phyloP scores from a whole-genome alignment of 2,113 vertebrate species.

The Promerops cafer region DNA sequence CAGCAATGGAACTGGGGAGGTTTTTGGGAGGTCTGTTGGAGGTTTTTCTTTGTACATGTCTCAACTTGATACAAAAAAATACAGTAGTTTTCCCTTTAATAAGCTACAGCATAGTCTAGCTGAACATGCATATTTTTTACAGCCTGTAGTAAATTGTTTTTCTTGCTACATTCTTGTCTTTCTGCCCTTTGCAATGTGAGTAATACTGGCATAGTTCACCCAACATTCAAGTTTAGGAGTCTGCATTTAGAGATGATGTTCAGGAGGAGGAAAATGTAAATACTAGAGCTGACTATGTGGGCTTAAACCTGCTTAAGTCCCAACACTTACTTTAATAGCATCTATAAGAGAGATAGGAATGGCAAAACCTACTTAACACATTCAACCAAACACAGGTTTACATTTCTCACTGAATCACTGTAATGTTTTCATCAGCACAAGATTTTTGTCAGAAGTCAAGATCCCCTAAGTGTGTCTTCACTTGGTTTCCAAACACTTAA shows the following conservation, averaged over 20 bases:
- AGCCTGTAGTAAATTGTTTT: constrained; percentile 39
- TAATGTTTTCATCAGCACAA: neutral
- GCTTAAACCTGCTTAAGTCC: neutral
- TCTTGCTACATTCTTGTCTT: constrained; percentile 54
- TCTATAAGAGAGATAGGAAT: neutral
- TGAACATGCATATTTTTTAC: constrained; percentile 22
- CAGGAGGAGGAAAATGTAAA: neutral
- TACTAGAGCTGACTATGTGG: neutral
- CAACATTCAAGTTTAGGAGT: neutral
- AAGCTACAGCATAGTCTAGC: neutral
- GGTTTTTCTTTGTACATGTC: neutral
- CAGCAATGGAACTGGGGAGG: neutral
- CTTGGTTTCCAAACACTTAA: neutral
- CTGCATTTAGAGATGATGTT: neutral
- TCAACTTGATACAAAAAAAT: neutral
- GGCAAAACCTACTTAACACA: neutral
- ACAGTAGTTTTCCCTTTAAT: neutral
- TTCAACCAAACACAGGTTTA: neutral
- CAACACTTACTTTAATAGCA: neutral
- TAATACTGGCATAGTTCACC: neutral
- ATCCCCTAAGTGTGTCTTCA: neutral
- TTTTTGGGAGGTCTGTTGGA: neutral
- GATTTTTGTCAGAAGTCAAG: neutral
- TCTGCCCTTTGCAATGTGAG: constrained; percentile 6
- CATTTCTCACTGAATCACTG: neutral